These are phyloP conservation scores for Hedychridium roseum DNA, from an alignment of 2,888 invertebrate genomes.

Conservation along the genomic window DNA sequence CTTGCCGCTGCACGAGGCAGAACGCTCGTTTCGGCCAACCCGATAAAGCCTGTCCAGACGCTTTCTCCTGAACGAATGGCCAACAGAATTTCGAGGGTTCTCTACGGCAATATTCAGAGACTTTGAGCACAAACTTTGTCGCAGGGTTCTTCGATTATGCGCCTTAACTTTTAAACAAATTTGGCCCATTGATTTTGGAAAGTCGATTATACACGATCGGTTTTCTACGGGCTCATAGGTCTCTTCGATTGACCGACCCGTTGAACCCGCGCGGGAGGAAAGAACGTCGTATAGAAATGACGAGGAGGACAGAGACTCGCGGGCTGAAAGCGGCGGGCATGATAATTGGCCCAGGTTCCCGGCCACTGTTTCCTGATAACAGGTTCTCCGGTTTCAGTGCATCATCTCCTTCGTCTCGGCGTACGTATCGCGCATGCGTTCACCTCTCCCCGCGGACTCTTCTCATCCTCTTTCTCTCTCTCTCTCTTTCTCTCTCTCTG, in stretches of 20 bases:
- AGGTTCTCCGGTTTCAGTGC: conserved; percentile 49
- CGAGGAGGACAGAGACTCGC: neutral
- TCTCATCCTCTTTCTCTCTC: neutral
- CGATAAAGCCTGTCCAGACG: conserved; percentile 18
- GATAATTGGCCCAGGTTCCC: conserved; percentile 51
- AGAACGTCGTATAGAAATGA: no score
- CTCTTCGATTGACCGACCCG: neutral
- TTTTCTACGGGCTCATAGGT: neutral
- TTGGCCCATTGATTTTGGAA: neutral
- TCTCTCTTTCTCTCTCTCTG: no score
- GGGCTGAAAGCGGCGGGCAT: conserved; percentile 19
- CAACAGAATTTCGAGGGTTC: no score
- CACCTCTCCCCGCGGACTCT: conserved; percentile 4
- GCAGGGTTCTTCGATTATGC: neutral
- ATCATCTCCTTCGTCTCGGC: conserved; percentile 13
- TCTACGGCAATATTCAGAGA: no score
- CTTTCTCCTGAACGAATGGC: no score
- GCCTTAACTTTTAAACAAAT: neutral
- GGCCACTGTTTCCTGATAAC: conserved; percentile 55
- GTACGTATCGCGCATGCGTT: conserved; percentile 43
- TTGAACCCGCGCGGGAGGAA: no score
- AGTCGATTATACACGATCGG: neutral
- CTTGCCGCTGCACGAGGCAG: conserved; percentile 6
- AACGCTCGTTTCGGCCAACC: no score
- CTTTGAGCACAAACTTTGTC: no score